These are phyloP conservation scores for Isurus oxyrinchus DNA, from an alignment of 2,113 vertebrate genomes.

Conservation along the genomic window DNA sequence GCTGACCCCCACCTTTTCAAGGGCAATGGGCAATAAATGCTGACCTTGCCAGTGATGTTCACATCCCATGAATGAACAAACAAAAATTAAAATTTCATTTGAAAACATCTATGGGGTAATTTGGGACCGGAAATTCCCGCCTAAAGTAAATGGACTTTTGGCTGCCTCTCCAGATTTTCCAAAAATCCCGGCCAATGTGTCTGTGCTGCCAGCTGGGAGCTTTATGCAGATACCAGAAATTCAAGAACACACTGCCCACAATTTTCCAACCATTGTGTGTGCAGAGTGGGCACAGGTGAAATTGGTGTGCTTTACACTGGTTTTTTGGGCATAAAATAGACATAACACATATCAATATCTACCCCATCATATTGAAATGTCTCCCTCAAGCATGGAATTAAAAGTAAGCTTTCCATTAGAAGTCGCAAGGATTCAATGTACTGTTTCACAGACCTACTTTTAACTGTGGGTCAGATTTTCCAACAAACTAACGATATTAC, in stretches of 20 bases:
- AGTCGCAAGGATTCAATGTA: not conserved
- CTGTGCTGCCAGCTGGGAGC: not conserved
- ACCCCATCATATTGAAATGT: not conserved
- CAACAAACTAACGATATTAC: not conserved
- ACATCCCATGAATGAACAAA: too few relatives aligned
- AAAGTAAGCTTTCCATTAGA: too few relatives aligned
- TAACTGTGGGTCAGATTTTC: not conserved
- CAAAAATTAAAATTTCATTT: not conserved
- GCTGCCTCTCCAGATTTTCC: too few relatives aligned
- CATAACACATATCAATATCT: not conserved
- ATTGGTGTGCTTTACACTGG: not conserved
- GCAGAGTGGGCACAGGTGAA: not conserved
- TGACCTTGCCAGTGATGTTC: too few relatives aligned
- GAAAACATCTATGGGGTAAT: not conserved
- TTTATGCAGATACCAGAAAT: not conserved
- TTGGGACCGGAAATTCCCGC: not conserved
- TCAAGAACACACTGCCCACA: not conserved
- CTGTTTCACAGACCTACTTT: not conserved
- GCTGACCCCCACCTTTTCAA: too few relatives aligned
- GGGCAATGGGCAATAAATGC: too few relatives aligned
- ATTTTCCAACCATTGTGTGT: not conserved
- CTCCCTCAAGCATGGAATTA: not conserved
- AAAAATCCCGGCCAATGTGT: too few relatives aligned
- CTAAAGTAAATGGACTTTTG: too few relatives aligned
- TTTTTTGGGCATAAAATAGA: not conserved